phyloP scores from a whole-genome alignment of 2,888 invertebrate genomes.

The Scaptomyza polygonia region DNA sequence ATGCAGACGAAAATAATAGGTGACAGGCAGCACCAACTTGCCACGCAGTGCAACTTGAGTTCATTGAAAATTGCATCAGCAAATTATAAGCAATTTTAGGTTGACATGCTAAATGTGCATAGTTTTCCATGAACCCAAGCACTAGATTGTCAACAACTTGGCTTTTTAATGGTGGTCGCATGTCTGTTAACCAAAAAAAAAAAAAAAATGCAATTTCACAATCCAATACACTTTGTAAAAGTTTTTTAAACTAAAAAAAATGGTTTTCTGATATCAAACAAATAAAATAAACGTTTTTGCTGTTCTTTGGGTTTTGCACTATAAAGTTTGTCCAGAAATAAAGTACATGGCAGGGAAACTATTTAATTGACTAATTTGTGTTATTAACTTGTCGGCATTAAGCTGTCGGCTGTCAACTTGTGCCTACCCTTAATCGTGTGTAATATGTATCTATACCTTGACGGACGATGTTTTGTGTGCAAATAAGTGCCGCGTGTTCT shows the following conservation, averaged over 20 bases:
- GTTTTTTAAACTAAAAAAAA: background rate
- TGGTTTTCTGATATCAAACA: no score
- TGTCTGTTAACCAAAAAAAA: no score
- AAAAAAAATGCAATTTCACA: background rate
- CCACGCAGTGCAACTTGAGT: conserved; percentile 26
- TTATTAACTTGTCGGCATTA: conserved; percentile 44
- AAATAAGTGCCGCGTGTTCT: conserved; percentile 3
- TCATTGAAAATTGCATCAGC: conserved; percentile 20
- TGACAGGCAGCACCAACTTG: conserved; percentile 21
- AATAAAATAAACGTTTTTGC: no score
- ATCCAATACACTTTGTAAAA: no score
- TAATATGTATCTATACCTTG: background rate
- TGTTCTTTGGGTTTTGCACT: no score
- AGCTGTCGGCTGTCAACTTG: conserved; percentile 3
- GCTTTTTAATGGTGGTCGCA: background rate
- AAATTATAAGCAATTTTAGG: conserved; percentile 22
- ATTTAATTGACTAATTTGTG: conserved; percentile 38
- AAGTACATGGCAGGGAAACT: background rate
- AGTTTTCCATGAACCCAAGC: background rate
- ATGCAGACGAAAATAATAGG: conserved; percentile 49
- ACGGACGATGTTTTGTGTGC: conserved; percentile 1
- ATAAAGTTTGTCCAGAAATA: no score
- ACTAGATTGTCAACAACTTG: background rate
- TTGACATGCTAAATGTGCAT: background rate
- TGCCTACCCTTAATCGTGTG: conserved; percentile 3